Evolutionary conservation across 1,140 invertebrate species (phyloP).

Genomic region (Hylaeus volcanicus): DNA sequence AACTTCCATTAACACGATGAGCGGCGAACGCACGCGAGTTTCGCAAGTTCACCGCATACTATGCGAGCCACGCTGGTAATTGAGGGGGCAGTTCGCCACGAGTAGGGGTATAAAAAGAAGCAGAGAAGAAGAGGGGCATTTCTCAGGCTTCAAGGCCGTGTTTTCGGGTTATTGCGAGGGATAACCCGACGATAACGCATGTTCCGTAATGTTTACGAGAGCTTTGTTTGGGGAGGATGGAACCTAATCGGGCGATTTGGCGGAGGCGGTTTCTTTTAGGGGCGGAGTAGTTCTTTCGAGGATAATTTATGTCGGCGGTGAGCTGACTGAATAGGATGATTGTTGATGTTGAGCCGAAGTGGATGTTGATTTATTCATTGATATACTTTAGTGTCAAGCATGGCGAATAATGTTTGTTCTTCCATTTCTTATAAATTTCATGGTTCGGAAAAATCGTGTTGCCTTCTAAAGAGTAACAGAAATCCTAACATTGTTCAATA

Average conservation of each 20-base stretch:
- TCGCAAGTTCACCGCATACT: neutral
- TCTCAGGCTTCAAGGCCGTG: neutral
- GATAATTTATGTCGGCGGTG: no score
- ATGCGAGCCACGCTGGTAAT: neutral
- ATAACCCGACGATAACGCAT: slow-evolving; percentile 5
- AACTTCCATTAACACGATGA: slow-evolving; percentile 8
- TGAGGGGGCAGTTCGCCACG: neutral
- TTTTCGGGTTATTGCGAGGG: neutral
- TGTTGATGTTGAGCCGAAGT: no score
- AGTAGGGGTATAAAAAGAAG: neutral
- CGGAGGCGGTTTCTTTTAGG: neutral
- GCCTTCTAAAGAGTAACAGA: no score
- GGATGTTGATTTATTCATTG: no score
- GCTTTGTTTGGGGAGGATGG: neutral
- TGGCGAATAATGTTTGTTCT: no score
- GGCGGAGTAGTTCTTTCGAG: neutral
- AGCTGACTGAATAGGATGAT: no score
- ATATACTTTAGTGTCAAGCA: no score
- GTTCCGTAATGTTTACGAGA: slow-evolving; percentile 16
- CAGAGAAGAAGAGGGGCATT: neutral
- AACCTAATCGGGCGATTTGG: neutral
- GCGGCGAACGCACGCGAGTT: neutral
- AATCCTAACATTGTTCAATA: no score
- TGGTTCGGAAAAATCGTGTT: no score
- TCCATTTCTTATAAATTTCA: no score